Conservation (phyloP, 2,797 vertebrate genomes). For the Hydrolagus colliei region DNA sequence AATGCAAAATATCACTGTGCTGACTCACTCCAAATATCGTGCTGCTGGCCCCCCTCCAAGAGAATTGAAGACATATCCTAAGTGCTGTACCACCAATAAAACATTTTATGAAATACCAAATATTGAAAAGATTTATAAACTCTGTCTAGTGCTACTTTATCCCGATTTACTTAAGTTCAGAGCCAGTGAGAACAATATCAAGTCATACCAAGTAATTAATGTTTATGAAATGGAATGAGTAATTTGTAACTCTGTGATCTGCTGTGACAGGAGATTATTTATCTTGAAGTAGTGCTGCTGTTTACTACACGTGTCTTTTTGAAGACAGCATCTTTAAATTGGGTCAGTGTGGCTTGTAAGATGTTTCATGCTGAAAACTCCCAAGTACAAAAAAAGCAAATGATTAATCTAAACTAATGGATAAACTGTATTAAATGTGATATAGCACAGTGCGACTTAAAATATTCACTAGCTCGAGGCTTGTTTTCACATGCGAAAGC, state of each 20-base stretch:
- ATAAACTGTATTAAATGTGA: not conserved
- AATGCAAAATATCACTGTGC: not conserved
- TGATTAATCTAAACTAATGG: not conserved
- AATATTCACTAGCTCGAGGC: not conserved
- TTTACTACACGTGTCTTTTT: too few species aligned
- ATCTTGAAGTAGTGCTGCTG: not conserved
- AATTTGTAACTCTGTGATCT: not conserved
- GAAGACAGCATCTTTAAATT: not conserved
- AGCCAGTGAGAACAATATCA: not conserved
- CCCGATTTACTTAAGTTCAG: not conserved
- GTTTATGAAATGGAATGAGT: not conserved
- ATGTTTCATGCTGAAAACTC: not conserved
- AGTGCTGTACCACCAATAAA: not conserved
- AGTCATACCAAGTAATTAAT: not conserved
- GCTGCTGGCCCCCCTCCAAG: not conserved
- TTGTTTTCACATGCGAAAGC: not conserved
- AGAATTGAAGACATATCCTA: not conserved
- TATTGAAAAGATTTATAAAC: not conserved
- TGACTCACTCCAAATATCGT: not conserved
- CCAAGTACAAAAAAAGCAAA: not conserved
- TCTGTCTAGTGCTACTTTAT: not conserved
- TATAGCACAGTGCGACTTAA: not conserved
- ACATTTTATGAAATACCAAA: not conserved
- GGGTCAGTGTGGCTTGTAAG: not conserved
- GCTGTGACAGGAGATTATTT: slow-evolving; percentile 1